phyloP scores from a whole-genome alignment of 2,797 vertebrate species.

The Girardinus metallicus region DNA sequence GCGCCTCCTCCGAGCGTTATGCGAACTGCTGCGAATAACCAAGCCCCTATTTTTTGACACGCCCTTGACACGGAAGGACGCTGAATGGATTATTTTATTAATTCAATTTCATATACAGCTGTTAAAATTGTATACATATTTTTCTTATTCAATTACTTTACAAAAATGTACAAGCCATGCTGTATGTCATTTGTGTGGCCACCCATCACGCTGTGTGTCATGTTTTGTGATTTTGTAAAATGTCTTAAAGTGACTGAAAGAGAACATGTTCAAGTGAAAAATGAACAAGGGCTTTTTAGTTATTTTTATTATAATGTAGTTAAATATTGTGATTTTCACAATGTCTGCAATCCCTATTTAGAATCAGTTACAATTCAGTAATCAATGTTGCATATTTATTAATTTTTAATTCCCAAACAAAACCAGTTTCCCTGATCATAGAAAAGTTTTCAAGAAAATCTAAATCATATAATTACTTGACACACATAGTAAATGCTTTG shows the following conservation, averaged over 20 bases:
- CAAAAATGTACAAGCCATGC: not conserved
- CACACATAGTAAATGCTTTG: not conserved
- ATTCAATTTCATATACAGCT: not conserved
- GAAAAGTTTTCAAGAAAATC: conserved; percentile 1
- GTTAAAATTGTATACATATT: not conserved
- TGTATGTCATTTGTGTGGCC: not conserved
- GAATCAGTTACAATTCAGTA: not conserved
- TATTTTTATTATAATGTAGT: not conserved
- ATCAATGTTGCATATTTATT: not conserved
- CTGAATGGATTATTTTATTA: not conserved
- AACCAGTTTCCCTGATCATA: not conserved
- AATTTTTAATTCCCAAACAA: not conserved
- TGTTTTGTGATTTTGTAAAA: not conserved
- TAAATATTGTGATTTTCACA: not conserved
- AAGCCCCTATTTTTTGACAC: not conserved
- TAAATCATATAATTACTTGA: not conserved
- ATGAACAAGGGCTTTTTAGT: not conserved
- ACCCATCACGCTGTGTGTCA: not conserved
- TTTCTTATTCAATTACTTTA: not conserved
- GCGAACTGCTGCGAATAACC: not conserved
- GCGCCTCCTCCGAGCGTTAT: not conserved
- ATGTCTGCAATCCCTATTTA: not conserved
- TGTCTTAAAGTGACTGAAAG: too few species aligned
- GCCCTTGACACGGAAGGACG: not conserved
- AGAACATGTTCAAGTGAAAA: not conserved